phyloP scores from a whole-genome alignment of 2,113 vertebrate genomes.

The Onychostruthus taczanowskii region DNA sequence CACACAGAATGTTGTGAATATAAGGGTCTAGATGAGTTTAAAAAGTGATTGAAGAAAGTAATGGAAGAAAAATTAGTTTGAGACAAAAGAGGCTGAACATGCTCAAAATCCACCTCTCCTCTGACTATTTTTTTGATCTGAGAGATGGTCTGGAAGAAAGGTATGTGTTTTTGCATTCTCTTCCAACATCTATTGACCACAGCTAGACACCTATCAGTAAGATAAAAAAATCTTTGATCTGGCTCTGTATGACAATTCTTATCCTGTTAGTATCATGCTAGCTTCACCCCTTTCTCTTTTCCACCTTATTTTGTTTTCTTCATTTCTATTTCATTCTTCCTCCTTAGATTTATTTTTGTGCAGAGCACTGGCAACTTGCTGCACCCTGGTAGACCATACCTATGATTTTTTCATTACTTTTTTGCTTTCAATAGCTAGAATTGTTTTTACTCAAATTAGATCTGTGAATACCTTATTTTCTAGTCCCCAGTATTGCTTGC shows the following conservation, averaged over 20 bases:
- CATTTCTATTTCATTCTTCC: not conserved
- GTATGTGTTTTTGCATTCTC: not conserved
- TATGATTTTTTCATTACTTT: not conserved
- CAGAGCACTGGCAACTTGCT: not conserved
- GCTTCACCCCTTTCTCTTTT: not conserved
- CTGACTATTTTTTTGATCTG: not conserved
- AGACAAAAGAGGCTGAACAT: not conserved
- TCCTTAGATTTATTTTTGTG: not conserved
- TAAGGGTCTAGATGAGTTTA: not conserved
- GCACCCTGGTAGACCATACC: not conserved
- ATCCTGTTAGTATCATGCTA: not conserved
- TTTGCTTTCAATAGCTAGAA: not conserved
- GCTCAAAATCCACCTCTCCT: not conserved
- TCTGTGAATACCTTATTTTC: not conserved
- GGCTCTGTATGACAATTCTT: not conserved
- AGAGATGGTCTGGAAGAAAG: not conserved
- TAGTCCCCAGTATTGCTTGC: not conserved
- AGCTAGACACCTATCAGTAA: not conserved
- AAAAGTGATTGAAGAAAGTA: not conserved
- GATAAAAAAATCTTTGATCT: not conserved
- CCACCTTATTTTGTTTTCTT: not conserved
- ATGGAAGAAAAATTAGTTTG: not conserved
- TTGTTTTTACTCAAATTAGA: not conserved
- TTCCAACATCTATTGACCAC: not conserved
- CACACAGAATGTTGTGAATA: not conserved